These are phyloP conservation scores for Pseudoatta argentina DNA, from an alignment of 1,140 invertebrate species.

Conservation along the genomic window DNA sequence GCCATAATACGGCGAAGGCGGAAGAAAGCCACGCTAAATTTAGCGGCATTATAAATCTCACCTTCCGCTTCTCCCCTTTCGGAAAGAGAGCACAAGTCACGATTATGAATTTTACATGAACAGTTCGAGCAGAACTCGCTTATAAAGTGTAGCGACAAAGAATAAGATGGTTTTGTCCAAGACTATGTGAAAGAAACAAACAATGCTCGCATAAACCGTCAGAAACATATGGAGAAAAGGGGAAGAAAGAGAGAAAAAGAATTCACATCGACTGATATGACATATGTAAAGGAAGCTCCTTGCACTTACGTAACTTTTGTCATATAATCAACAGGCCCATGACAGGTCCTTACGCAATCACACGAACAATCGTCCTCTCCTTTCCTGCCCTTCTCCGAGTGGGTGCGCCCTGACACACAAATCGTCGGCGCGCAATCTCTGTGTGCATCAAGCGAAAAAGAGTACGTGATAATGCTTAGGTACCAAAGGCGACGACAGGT, in stretches of 20 bases:
- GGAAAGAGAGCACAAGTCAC: constrained; percentile 55
- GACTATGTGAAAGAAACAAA: neutral
- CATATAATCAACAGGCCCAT: constrained; percentile 29
- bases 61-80: neutral
- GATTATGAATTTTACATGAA: constrained; percentile 63
- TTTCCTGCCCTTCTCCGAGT: neutral
- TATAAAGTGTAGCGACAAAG: neutral
- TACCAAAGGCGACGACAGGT: constrained; percentile 52
- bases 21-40: constrained; percentile 58
- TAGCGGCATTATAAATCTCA: constrained; percentile 45
- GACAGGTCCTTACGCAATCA: constrained; percentile 27
- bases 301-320: neutral
- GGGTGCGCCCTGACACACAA: constrained; percentile 65
- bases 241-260: neutral
- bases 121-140: neutral
- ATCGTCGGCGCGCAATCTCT: constrained; percentile 56
- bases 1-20: constrained; percentile 16
- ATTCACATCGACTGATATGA: too few species aligned
- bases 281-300: neutral
- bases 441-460: constrained; percentile 26
- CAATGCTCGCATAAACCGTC: too few species aligned
- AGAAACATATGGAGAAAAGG: too few species aligned
- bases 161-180: neutral
- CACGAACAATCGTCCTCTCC: neutral
- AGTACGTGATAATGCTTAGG: constrained; percentile 50